Percentiles rank a stretch among this genome's conserved stretches.
These are phyloP conservation scores for Cepphus grylle DNA, from an alignment of 2,113 vertebrate genomes.

Conservation along the genomic window DNA sequence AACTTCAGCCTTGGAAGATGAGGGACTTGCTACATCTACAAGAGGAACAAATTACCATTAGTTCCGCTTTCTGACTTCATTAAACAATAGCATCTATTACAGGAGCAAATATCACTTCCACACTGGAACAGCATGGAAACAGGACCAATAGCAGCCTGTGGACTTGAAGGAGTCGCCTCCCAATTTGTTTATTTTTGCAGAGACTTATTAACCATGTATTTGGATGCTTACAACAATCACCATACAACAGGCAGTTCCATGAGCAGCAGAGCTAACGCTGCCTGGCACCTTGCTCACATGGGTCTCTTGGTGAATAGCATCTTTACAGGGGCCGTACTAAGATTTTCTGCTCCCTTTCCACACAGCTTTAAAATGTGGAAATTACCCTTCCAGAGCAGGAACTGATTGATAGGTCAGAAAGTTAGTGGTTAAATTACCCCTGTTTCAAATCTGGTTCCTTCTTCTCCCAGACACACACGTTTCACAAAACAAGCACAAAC, in stretches of 20 bases:
- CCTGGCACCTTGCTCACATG: neutral
- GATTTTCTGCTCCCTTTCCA: neutral
- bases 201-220: neutral
- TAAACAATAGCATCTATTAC: neutral
- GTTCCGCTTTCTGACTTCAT: neutral
- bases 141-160: neutral
- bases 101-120: neutral
- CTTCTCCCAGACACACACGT: neutral
- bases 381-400: neutral
- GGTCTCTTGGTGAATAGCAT: neutral
- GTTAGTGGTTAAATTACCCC: neutral
- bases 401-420: neutral
- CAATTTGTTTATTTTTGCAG: neutral
- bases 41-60: neutral
- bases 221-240: neutral
- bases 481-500: neutral
- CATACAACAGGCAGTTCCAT: neutral
- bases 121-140: neutral
- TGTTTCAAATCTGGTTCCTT: neutral
- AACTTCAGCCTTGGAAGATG: conserved; percentile 79
- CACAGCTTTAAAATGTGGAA: neutral
- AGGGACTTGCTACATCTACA: conserved; percentile 75
- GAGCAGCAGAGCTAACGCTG: neutral
- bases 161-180: neutral
- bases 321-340: neutral